Conservation (phyloP, 2,888 invertebrate genomes). For the Thymelicus lineola region DNA sequence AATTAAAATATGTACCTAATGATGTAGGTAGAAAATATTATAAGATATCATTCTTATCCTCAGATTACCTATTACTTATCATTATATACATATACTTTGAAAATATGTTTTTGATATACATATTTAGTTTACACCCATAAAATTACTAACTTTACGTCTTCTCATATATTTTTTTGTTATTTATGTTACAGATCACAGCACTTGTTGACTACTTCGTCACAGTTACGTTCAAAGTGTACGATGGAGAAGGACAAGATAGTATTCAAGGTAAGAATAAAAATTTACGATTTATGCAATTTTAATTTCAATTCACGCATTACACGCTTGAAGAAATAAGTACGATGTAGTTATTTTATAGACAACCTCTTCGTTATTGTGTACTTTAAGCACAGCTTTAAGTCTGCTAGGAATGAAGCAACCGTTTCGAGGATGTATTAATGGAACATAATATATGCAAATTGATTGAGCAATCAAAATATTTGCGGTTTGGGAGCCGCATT, state of each 20-base stretch:
- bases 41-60: too few relatives aligned
- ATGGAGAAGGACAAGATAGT: conserved; percentile 80
- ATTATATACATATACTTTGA: too few relatives aligned
- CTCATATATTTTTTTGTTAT: not conserved
- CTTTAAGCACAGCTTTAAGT: too few relatives aligned
- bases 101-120: too few relatives aligned
- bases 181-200: conserved; percentile 11
- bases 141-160: not conserved
- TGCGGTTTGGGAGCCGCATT: conserved; percentile 34
- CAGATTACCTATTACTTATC: too few relatives aligned
- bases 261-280: conserved; percentile 67
- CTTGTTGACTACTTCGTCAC: not conserved
- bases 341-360: not conserved
- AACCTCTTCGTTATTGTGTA: conserved; percentile 1
- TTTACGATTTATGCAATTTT: conserved; percentile 2
- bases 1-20: not conserved
- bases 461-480: conserved; percentile 10
- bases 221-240: conserved; percentile 28
- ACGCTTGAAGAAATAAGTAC: conserved; percentile 3
- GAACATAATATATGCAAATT: conserved; percentile 9
- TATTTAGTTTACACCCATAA: too few relatives aligned
- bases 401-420: not conserved
- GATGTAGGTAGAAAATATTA: not conserved
- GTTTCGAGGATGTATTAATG: not conserved
- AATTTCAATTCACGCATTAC: not conserved